phyloP scores from a whole-genome alignment of 2,888 invertebrate genomes.

The Diarsia dahlii region DNA sequence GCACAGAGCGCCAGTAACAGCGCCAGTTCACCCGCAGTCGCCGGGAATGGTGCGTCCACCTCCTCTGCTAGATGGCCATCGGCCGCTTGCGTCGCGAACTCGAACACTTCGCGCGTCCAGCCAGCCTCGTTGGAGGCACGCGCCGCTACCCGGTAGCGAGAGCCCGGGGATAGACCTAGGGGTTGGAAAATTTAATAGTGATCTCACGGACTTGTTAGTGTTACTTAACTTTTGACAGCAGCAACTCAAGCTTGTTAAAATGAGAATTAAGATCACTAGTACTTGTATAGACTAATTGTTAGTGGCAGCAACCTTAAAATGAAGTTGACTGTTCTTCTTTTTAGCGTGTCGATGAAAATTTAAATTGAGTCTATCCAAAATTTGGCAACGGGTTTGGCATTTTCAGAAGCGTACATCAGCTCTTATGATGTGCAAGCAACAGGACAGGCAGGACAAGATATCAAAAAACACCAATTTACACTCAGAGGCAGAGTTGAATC shows the following conservation, averaged over 20 bases:
- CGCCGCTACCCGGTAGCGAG: slow-evolving; percentile 91
- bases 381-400: no score
- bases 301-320: neutral
- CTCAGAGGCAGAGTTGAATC: no score
- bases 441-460: no score
- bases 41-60: slow-evolving; percentile 87
- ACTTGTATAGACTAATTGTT: neutral
- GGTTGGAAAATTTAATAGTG: neutral
- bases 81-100: slow-evolving; percentile 90
- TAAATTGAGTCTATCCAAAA: no score
- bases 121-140: slow-evolving; percentile 92
- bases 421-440: no score
- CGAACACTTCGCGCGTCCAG: slow-evolving; percentile 91
- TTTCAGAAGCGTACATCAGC: no score
- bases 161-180: slow-evolving; percentile 88
- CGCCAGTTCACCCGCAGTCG: slow-evolving; percentile 86
- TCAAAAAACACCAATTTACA: no score
- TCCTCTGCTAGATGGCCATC: slow-evolving; percentile 89
- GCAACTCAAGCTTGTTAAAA: neutral
- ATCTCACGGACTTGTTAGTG: neutral
- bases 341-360: no score
- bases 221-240: neutral
- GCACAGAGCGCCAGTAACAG: slow-evolving; percentile 90
- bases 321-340: neutral
- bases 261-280: neutral